These are phyloP conservation scores for Rhabditophanes sp. DNA, from an alignment of 2,888 invertebrate genomes.

Conservation along the genomic window DNA sequence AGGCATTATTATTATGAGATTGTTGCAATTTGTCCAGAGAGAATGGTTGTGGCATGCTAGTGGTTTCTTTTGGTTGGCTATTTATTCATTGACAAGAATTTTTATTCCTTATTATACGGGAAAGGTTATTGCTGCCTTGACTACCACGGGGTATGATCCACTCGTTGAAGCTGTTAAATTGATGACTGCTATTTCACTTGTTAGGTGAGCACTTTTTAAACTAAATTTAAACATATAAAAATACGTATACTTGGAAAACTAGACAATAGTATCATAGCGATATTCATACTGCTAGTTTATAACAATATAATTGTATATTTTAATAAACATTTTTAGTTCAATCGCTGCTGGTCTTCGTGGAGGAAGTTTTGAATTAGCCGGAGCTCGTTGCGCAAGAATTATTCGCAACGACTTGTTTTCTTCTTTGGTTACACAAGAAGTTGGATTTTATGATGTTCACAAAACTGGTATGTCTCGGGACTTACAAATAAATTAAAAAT, in stretches of 20 bases:
- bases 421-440: slow-evolving; percentile 44
- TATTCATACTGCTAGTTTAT: not conserved
- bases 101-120: too few relatives aligned
- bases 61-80: slow-evolving; percentile 41
- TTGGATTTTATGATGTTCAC: slow-evolving; percentile 46
- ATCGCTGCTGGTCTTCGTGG: slow-evolving; percentile 45
- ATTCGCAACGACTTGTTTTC: slow-evolving; percentile 42
- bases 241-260: slow-evolving; percentile 4
- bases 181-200: slow-evolving; percentile 29
- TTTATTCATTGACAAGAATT: slow-evolving; percentile 41
- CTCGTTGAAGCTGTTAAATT: slow-evolving; percentile 24
- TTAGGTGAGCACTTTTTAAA: slow-evolving; percentile 4
- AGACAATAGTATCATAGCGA: slow-evolving; percentile 10
- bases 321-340: slow-evolving; percentile 26
- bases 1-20: slow-evolving; percentile 28
- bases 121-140: too few relatives aligned
- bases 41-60: slow-evolving; percentile 43
- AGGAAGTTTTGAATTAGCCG: slow-evolving; percentile 31
- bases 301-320: slow-evolving; percentile 5
- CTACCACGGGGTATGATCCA: too few relatives aligned
- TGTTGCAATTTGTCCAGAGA: slow-evolving; percentile 36
- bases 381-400: slow-evolving; percentile 31
- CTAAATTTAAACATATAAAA: not conserved
- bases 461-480: slow-evolving; percentile 47
- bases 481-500: not conserved